phyloP scores from a whole-genome alignment of 1,140 invertebrate species.

The Euura lappo region DNA sequence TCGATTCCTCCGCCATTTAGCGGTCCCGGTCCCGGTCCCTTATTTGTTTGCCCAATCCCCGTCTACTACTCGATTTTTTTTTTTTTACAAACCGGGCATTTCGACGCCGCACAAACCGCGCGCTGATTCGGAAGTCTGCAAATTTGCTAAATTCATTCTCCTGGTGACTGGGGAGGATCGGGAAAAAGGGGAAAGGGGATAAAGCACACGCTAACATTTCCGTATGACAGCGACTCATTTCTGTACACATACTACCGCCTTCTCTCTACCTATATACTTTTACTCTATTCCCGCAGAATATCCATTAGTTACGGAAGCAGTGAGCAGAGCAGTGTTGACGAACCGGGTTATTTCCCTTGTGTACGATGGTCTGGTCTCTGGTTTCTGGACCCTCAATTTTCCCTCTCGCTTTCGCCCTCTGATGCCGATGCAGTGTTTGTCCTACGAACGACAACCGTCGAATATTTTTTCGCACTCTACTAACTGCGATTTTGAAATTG shows the following conservation, averaged over 20 bases:
- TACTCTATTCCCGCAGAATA: conserved; percentile 54
- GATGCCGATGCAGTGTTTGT: conserved; percentile 27
- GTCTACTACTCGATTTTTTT: neutral
- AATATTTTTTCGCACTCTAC: too few relatives aligned
- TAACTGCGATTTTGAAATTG: too few relatives aligned
- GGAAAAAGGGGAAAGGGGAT: neutral
- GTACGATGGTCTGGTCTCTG: conserved; percentile 38
- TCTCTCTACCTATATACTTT: conserved; percentile 22
- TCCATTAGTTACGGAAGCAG: conserved; percentile 61
- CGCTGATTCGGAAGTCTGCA: neutral
- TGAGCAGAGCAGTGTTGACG: conserved; percentile 58
- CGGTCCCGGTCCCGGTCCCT: neutral
- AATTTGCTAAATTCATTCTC: neutral
- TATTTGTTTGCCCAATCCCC: neutral
- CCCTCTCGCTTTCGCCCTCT: neutral
- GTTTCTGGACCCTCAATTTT: conserved; percentile 22
- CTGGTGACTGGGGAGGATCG: neutral
- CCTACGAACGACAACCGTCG: neutral
- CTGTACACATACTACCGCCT: neutral
- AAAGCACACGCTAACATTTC: neutral
- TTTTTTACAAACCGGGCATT: neutral
- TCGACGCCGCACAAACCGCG: too few relatives aligned
- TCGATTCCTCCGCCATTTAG: neutral
- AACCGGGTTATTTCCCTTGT: conserved; percentile 62
- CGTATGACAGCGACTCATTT: neutral